Base-by-base conservation (phyloP, 2,888 invertebrate species). In the Harmothoe impar region DNA sequence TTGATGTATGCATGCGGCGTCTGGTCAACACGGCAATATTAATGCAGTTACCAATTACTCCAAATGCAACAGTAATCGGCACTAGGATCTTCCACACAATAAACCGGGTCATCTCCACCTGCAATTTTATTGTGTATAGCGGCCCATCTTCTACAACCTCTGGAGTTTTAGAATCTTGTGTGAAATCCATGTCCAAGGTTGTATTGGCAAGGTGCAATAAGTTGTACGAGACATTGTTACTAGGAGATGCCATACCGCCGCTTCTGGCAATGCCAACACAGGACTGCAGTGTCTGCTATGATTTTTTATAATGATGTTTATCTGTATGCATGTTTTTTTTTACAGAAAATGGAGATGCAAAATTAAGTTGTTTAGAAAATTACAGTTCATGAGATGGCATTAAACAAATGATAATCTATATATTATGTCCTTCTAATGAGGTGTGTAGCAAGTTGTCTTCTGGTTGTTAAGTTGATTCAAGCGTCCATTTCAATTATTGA, bases 21-120 rank as follows among this genome's bases (percentile, higher is more conserved):
- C 95, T 94, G 5, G 94, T 93, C 29, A 95, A 92, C 15, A 95
- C 95, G 10, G 94, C 93, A 29, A 95, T 94, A 92, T 95, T 95
- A 10, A 95, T 92, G 15, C 93, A 84, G 93, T 95, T 95, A 0
- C 95, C 95, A 5, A 95, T 90, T 10, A 95, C 92, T 0, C 95
- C 95, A 51, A 94, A 92, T 0, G 93, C 91, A 15, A 94, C 94
- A 5, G 95, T 92, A 25, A 94, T 90, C 0, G 95, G 95, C 7
- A 93, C 93, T 23, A 95, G 91, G 43, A 95, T 93, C 33, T 91
- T 92, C 90, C 94, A 93, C 0, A 94, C 94, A 20, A 94, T 91
- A n/a, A 94, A 93, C 23, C 94, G 91, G 7, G 92, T 92, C 17
- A 62, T 33, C 15, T 43, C 31, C 15, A 91, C 89, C 29, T 91